Conservation (phyloP, 2,113 vertebrate species). For the Engraulis encrasicolus region DNA sequence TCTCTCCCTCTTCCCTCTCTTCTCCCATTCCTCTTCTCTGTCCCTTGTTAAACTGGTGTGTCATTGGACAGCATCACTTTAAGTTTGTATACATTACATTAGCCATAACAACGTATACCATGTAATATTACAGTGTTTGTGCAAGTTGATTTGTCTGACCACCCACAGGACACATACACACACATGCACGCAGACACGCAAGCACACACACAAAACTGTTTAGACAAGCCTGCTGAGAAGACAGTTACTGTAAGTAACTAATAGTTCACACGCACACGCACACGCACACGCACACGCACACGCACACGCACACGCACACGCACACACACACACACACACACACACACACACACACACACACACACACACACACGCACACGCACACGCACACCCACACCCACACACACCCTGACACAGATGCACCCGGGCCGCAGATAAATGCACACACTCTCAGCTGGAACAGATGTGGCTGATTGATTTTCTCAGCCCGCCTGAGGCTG, state of each 20-base stretch:
- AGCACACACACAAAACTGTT: not conserved
- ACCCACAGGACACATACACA: not conserved
- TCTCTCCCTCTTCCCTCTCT: slow-evolving; percentile 21
- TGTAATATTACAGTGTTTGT: not conserved
- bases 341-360: not conserved
- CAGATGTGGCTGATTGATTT: slow-evolving; percentile 9
- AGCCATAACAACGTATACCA: too few relatives aligned
- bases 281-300: too few relatives aligned
- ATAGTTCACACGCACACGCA: too few relatives aligned
- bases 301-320: too few relatives aligned
- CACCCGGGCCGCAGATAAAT: too few relatives aligned
- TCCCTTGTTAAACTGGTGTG: not conserved
- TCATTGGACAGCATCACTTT: not conserved
- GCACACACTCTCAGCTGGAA: not conserved
- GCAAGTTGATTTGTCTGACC: not conserved
- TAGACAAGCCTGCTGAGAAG: not conserved
- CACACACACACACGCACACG: not conserved
- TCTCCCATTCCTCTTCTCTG: slow-evolving; percentile 51
- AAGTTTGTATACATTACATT: too few relatives aligned
- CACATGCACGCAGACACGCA: not conserved
- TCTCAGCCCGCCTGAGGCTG: not conserved
- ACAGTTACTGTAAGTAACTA: too few relatives aligned
- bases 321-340: not conserved
- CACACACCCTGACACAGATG: too few relatives aligned
- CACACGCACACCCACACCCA: not conserved